Evolutionary conservation across 2,113 vertebrate species (phyloP).

Genomic region (Dromaius novaehollandiae): DNA sequence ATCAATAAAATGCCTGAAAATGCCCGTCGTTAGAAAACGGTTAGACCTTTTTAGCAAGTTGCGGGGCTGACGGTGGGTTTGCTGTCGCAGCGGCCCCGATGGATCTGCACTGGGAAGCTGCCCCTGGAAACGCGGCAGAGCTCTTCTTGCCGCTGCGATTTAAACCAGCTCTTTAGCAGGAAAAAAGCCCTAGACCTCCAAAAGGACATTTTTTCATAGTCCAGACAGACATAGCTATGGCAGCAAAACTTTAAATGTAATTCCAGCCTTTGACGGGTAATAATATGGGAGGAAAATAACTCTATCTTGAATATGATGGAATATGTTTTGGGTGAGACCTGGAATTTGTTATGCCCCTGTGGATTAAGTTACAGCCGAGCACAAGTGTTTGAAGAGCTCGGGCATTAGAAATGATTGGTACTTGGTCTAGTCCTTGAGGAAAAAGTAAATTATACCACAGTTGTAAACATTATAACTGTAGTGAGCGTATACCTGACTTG

Average conservation of each 20-base stretch:
- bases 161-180: not conserved
- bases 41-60: not conserved
- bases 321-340: not conserved
- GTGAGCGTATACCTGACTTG: not conserved
- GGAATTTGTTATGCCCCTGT: not conserved
- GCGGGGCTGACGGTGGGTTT: not conserved
- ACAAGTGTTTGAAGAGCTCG: not conserved
- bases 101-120: not conserved
- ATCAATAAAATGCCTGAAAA: not conserved
- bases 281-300: not conserved
- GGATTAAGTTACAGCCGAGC: not conserved
- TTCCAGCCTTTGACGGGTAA: not conserved
- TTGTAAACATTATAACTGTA: not conserved
- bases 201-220: not conserved
- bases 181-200: not conserved
- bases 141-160: not conserved
- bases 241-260: not conserved
- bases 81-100: not conserved
- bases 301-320: not conserved
- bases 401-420: not conserved
- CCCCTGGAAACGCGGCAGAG: not conserved
- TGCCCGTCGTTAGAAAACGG: rapidly evolving
- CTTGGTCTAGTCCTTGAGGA: not conserved
- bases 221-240: not conserved
- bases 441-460: not conserved